Base-by-base conservation (phyloP, 2,888 invertebrate genomes). In the Mimumesa dahlbomi region DNA sequence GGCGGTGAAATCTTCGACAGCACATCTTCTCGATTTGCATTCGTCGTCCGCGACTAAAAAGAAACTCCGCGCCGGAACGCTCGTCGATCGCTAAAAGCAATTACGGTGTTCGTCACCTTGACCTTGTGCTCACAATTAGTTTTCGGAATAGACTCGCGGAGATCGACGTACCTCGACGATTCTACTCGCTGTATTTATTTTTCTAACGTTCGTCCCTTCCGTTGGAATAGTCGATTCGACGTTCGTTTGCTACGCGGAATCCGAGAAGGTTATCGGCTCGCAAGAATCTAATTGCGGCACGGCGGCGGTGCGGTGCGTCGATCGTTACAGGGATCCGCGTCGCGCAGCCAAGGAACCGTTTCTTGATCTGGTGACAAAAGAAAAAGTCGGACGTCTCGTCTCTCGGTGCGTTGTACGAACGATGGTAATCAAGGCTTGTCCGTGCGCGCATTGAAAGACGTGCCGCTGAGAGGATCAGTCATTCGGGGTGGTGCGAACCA, bases 401-500 rank as follows among this genome's bases (percentile, higher is more conserved):
- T n/a, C n/a, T n/a, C n/a, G n/a, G 63, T 64, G 71, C 67, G 71
- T 54, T 46, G 59, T 59, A 76, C 67, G 78, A 72, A 79, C 74
- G 84, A 84, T 83, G 79, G 79, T 82, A 85, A 85, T 84, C 84
- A 84, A 67, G 80, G 81, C 83, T 77, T 72, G 76, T 77, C 73
- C 75, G 76, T 65, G 73, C 62, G 73, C 67, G 77, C 73, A 83
- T 77, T 84, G 85, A 83, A 84, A 84, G 85, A 86, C 82, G 82
- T 76, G 82, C 79, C 77, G 87, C 81, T 85, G 86, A 86, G 83
- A 84, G 85, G 83, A 84, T 85, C 84, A 85, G 85, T 85, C 86
- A 85, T 63, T 77, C 77, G 68, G 73, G 25, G 64, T 67, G 75
- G 75, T 75, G 79, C 65, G 79, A 79, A 79, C 77, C 77, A 70